Evolutionary conservation across 30 jellyfish, hydroid and myxozoan genomes (phyloP).

Genomic region (Sanderia malayensis): DNA sequence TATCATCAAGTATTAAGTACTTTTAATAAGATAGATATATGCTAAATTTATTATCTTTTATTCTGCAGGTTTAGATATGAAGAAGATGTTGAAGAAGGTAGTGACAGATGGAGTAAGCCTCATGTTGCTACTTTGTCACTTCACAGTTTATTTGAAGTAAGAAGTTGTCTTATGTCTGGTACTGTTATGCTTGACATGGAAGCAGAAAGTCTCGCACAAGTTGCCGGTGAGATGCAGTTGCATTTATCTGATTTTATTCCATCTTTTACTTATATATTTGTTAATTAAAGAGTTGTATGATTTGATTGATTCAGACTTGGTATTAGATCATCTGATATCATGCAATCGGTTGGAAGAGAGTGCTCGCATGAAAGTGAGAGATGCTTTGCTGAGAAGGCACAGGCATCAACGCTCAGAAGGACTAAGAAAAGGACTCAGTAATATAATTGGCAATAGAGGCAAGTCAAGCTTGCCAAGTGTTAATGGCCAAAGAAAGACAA

Average conservation of each 20-base stretch:
- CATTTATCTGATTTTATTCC: too few species aligned
- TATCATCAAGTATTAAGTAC: too few species aligned
- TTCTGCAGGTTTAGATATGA: conserved; percentile 82
- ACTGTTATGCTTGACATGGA: conserved; percentile 93
- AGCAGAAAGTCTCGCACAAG: conserved; percentile 75
- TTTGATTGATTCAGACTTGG: too few species aligned
- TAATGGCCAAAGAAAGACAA: not conserved
- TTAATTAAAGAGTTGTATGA: too few species aligned
- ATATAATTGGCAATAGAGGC: conserved; percentile 65
- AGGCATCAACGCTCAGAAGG: conserved; percentile 87
- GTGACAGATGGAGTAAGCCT: conserved; percentile 98
- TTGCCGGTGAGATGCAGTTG: conserved; percentile 92
- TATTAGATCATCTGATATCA: conserved; percentile 75
- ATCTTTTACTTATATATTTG: too few species aligned
- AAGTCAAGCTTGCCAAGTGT: conserved; percentile 24
- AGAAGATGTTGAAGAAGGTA: conserved; percentile 98
- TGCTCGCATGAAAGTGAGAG: conserved; percentile 76
- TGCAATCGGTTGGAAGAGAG: conserved; percentile 87
- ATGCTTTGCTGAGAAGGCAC: conserved; percentile 82
- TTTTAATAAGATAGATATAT: too few species aligned
- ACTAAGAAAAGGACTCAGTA: conserved; percentile 74
- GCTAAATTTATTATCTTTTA: not conserved
- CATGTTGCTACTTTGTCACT: conserved; percentile 96
- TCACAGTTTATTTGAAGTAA: conserved; percentile 81
- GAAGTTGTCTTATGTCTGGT: conserved; percentile 94